Conservation (phyloP, 1,140 invertebrate genomes). For the Drosophila ogumai region DNA sequence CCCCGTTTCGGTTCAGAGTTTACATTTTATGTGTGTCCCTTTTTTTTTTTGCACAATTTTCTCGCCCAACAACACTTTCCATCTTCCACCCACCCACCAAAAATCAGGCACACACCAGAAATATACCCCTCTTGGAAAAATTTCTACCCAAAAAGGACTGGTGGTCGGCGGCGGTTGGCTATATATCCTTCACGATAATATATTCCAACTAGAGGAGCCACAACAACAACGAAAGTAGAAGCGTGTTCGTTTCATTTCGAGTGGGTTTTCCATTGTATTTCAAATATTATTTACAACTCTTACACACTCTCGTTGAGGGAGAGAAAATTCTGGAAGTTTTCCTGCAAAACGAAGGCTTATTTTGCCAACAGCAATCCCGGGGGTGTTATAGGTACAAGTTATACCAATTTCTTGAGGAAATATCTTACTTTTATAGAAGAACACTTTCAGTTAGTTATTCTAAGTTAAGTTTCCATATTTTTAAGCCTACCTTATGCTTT, state of each 20-base stretch:
- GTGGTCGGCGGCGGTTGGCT: conserved; percentile 34
- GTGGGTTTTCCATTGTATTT: conserved; percentile 20
- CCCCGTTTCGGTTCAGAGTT: conserved; percentile 77
- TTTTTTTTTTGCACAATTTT: conserved; percentile 70
- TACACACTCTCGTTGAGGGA: not conserved
- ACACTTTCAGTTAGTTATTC: too few relatives aligned
- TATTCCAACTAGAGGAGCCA: conserved; percentile 49
- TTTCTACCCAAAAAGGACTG: conserved; percentile 32
- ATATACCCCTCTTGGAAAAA: not conserved
- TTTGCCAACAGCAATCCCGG: conserved; percentile 1
- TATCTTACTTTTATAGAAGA: not conserved
- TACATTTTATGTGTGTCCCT: conserved; percentile 72
- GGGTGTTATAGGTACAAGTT: not conserved
- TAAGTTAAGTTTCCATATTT: too few relatives aligned
- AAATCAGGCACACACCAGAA: conserved; percentile 7
- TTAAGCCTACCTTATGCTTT: too few relatives aligned
- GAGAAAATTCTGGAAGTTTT: conserved; percentile 8
- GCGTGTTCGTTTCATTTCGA: conserved; percentile 29
- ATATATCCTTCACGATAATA: conserved; percentile 74
- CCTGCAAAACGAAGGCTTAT: conserved; percentile 2
- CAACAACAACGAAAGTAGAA: conserved; percentile 42
- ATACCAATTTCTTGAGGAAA: not conserved
- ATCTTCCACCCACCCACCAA: conserved; percentile 15
- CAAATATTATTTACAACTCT: conserved; percentile 31
- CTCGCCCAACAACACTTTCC: conserved; percentile 43